Conservation (phyloP, 2,888 invertebrate species). For the Elegia similella region DNA sequence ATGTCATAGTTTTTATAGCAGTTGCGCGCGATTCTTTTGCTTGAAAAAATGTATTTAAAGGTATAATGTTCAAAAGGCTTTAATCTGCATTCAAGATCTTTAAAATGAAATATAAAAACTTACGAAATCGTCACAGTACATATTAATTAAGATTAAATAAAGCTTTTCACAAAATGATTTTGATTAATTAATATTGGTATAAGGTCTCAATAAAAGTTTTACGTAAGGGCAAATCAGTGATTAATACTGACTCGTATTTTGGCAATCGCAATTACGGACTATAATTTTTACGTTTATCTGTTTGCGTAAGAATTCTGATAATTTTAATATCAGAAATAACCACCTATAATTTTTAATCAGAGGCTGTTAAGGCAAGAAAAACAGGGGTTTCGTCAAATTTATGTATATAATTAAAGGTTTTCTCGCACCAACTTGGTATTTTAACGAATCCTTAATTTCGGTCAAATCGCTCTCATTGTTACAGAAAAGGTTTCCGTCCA, state of each 20-base stretch:
- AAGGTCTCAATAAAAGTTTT: slow-evolving; percentile 6
- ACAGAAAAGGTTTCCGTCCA: slow-evolving; percentile 41
- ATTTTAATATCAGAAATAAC: slow-evolving; percentile 8
- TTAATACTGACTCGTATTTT: not conserved
- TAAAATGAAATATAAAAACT: too few relatives aligned
- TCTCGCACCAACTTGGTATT: slow-evolving; percentile 53
- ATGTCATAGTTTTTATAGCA: too few relatives aligned
- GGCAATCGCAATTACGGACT: slow-evolving; percentile 5
- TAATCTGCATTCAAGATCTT: too few relatives aligned
- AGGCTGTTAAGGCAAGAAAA: slow-evolving; percentile 33
- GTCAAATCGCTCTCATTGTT: slow-evolving; percentile 53
- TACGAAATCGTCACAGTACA: not conserved
- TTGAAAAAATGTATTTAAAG: too few relatives aligned
- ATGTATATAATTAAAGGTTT: slow-evolving; percentile 61
- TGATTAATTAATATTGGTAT: slow-evolving; percentile 10
- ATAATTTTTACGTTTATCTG: slow-evolving; percentile 7
- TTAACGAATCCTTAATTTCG: slow-evolving; percentile 70
- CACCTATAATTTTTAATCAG: slow-evolving; percentile 4
- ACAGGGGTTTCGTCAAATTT: slow-evolving; percentile 58
- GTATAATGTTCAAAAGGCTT: too few relatives aligned
- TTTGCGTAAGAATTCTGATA: slow-evolving; percentile 10
- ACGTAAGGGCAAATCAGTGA: slow-evolving; percentile 2
- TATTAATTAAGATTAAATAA: slow-evolving; percentile 3
- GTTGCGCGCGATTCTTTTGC: too few relatives aligned
- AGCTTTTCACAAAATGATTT: not conserved